phyloP scores from a whole-genome alignment of 2,113 vertebrate genomes.

The Bubo scandiacus region DNA sequence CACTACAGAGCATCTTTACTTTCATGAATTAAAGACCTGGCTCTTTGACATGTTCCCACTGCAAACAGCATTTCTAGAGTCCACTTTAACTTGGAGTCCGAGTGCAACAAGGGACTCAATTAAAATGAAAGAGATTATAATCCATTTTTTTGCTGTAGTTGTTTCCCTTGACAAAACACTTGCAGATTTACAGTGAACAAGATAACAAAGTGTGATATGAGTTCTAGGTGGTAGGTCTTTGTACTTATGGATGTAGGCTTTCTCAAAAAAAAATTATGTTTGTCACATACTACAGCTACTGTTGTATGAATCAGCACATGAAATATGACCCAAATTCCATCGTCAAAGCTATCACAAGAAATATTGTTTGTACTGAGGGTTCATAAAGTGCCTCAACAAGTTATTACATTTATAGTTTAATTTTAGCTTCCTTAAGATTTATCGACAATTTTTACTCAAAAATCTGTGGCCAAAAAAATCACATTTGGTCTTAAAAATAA shows the following conservation, averaged over 20 bases:
- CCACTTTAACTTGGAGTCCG: not conserved
- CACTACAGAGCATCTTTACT: not conserved
- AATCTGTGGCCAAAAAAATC: not conserved
- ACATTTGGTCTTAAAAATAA: not conserved
- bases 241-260: not conserved
- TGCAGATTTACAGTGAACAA: not conserved
- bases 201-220: not conserved
- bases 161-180: not conserved
- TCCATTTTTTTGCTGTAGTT: not conserved
- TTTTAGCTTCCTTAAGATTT: not conserved
- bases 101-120: not conserved
- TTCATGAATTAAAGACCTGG: not conserved
- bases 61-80: not conserved
- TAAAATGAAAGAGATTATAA: not conserved
- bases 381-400: not conserved
- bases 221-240: not conserved
- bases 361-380: not conserved
- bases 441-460: not conserved
- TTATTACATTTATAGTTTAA: not conserved
- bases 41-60: not conserved
- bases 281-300: not conserved
- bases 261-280: not conserved
- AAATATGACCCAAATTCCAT: slow-evolving; percentile 1
- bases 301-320: not conserved
- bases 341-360: slow-evolving; percentile 10